Conservation (phyloP, 2,797 vertebrate species). For the Gymnoscopelus microlampas region DNA sequence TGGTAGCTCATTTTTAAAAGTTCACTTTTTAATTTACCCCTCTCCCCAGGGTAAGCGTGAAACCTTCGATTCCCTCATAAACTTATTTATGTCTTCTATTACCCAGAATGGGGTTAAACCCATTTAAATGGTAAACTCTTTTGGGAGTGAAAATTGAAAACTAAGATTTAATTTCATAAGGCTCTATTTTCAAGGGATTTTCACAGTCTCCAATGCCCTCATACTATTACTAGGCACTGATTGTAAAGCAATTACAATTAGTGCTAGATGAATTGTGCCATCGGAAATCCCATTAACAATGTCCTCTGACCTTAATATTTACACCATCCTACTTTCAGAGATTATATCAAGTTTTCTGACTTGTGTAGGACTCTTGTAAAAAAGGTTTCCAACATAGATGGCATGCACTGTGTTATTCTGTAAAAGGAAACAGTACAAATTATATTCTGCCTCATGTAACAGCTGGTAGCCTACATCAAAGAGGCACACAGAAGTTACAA, state of each 20-base stretch:
- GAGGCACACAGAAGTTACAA: neutral
- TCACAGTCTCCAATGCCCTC: conserved; percentile 75
- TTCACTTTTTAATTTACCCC: conserved; percentile 44
- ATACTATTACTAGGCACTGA: conserved; percentile 76
- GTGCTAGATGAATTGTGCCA: conserved; percentile 75
- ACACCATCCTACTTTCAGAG: conserved; percentile 72
- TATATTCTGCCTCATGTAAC: no score
- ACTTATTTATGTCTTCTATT: conserved; percentile 79
- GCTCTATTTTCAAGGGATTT: conserved; percentile 81
- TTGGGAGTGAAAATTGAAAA: conserved; percentile 86
- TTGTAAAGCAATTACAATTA: conserved; percentile 84
- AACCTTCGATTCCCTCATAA: conserved; percentile 51
- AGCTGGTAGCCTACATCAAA: neutral
- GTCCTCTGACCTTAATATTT: conserved; percentile 79
- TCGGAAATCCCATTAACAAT: conserved; percentile 73
- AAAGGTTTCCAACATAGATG: neutral
- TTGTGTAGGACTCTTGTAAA: conserved; percentile 70
- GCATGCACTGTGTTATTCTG: neutral
- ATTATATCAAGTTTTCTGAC: conserved; percentile 51
- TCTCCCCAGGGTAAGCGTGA: conserved; percentile 28
- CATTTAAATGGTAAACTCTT: conserved; percentile 78
- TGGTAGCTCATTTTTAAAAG: conserved; percentile 29
- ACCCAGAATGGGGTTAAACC: conserved; percentile 67
- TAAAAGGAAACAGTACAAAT: neutral
- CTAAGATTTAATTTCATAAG: conserved; percentile 84